Evolutionary conservation across 2,113 vertebrate species (phyloP), one percentile per base, ranked within the genome.

Genomic region (Aldabrachelys gigantea): DNA sequence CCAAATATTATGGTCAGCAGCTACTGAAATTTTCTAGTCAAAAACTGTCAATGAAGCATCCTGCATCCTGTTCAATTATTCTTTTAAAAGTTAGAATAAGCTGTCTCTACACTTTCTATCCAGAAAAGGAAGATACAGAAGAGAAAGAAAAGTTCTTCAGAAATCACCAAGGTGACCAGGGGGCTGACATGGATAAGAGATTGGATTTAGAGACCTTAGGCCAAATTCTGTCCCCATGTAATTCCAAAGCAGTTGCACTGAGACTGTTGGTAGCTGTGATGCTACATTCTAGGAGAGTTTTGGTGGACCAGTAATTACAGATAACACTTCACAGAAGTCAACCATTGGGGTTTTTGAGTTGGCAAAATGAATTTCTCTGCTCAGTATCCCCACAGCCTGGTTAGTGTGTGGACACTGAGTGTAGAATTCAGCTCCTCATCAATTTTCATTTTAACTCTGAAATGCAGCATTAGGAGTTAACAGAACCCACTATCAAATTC

Each of bases 351-450:
- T 57, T 22, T 38, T 3, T 69, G 31, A 57, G 6, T 9, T 21
- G 2, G 19, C 47, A 59, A 49, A 29, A 53, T 38, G 38, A 0
- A 1, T 8, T 56, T 7, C 21, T 10, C 19, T 80, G n/a, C 35
- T 59, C n/a, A 82, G 11, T 25, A 82, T 53, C 62, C 62, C 4
- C 10, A 12, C 75, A 80, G 52, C 24, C 17, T 81, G 44, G 29
- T 53, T 75, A 10, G 41, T 47, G 1, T 14, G 25, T 31, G 82
- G 35, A 25, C 0, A 0, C 41, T 0, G 0, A 0, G 16, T 13
- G 22, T 41, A 50, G 7, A 13, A 35, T 4, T 57, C 47, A 24
- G 53, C 53, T 53, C 59, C 44, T 84, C 88, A 75, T 65, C 13
- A 8, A 21, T 53, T 75, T 53, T 19, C 47, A 62, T 65, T 84